Percentiles rank a stretch among this genome's conserved stretches.
phyloP scores from a whole-genome alignment of 2,113 vertebrate genomes.

The Uria lomvia region DNA sequence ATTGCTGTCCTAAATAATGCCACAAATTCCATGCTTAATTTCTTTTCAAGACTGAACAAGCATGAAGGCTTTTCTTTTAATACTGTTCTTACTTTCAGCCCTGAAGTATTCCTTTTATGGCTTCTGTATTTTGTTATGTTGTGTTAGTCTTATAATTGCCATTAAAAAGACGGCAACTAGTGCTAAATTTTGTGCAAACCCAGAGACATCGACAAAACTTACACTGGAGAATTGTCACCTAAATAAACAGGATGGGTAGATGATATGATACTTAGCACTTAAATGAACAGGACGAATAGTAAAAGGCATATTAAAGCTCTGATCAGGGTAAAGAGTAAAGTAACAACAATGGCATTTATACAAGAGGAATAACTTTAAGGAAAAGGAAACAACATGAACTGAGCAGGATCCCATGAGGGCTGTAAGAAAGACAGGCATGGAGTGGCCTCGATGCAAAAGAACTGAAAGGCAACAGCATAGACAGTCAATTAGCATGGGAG shows the following conservation, averaged over 20 bases:
- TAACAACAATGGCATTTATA: background rate
- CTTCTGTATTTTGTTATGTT: background rate
- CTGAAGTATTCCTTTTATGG: background rate
- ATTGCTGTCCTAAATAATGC: background rate
- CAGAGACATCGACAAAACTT: background rate
- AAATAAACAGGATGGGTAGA: background rate
- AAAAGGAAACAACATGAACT: background rate
- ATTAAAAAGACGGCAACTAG: background rate
- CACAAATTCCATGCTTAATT: background rate
- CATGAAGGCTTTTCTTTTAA: background rate
- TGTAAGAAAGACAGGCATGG: background rate
- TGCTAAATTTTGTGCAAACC: background rate
- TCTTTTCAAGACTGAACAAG: background rate
- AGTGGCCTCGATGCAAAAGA: accelerated
- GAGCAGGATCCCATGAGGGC: background rate
- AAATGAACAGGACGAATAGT: background rate
- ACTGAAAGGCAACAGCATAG: background rate
- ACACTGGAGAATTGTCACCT: background rate
- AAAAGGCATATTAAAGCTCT: background rate
- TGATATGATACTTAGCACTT: background rate
- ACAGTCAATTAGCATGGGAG: background rate
- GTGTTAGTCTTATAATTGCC: background rate
- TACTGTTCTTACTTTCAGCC: background rate
- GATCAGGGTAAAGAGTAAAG: background rate
- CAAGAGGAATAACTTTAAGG: background rate